Conservation (phyloP, 2,888 invertebrate genomes). For the Euplagia quadripunctaria region DNA sequence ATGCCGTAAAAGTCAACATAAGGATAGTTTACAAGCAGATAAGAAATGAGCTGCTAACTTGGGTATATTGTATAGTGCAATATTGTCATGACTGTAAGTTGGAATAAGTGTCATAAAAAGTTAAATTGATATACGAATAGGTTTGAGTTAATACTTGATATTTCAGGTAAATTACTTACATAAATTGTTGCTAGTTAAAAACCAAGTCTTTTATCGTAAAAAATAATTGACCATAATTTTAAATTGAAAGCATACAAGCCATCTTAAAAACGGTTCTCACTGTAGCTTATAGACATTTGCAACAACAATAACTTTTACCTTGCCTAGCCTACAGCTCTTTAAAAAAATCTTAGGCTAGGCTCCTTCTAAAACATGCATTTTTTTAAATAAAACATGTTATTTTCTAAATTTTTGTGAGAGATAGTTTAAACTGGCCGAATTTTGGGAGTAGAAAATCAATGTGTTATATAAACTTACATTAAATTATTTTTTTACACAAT, state of each 20-base stretch:
- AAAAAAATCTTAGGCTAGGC: too few relatives aligned
- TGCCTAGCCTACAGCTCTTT: too few relatives aligned
- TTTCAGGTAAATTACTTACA: not conserved
- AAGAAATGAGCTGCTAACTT: not conserved
- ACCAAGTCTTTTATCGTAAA: too few relatives aligned
- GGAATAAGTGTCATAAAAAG: not conserved
- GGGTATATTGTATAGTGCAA: not conserved
- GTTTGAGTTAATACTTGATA: not conserved
- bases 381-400: too few relatives aligned
- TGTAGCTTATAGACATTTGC: not conserved
- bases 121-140: not conserved
- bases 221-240: too few relatives aligned
- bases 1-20: constrained; percentile 15
- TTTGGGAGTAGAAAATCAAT: too few relatives aligned
- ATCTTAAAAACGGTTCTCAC: not conserved
- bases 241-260: not conserved
- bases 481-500: too few relatives aligned
- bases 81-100: not conserved
- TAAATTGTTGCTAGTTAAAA: not conserved
- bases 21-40: constrained; percentile 13
- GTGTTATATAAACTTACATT: too few relatives aligned
- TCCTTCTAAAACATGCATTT: too few relatives aligned
- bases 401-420: too few relatives aligned
- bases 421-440: too few relatives aligned
- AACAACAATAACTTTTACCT: not conserved